These are phyloP conservation scores for Pygoscelis adeliae DNA, from an alignment of 2,113 vertebrate species.

Conservation along the genomic window DNA sequence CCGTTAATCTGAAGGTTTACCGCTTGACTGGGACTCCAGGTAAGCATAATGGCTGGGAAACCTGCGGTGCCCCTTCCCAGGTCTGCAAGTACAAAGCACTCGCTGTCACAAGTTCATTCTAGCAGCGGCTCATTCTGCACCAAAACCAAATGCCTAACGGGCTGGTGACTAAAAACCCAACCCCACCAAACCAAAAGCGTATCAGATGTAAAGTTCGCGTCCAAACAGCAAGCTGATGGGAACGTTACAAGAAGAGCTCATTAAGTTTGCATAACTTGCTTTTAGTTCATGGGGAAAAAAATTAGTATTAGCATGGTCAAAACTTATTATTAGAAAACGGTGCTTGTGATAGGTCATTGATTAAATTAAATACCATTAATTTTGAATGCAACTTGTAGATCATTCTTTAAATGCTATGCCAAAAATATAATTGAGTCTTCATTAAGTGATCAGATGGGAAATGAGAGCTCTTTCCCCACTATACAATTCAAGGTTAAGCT, in stretches of 20 bases:
- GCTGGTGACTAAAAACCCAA: background rate
- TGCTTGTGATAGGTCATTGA: background rate
- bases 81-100: background rate
- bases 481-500: background rate
- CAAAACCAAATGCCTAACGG: background rate
- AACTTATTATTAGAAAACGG: background rate
- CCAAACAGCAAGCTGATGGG: background rate
- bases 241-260: background rate
- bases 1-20: background rate
- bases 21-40: too few species aligned
- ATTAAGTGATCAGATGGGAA: conserved; percentile 26
- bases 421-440: conserved; percentile 50
- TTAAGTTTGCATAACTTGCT: background rate
- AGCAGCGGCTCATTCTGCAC: background rate
- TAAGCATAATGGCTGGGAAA: rapidly evolving
- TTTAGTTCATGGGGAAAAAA: background rate
- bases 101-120: background rate
- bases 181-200: background rate
- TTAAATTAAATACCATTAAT: conserved; percentile 55
- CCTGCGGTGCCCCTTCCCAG: too few species aligned
- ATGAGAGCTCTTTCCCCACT: background rate
- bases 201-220: rapidly evolving
- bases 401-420: conserved; percentile 30
- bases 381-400: conserved; percentile 19
- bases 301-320: background rate